A percentile compares a stretch with the other conserved stretches of the same genome.
phyloP scores from a whole-genome alignment of 2,888 invertebrate species.

The Melanophora roralis region DNA sequence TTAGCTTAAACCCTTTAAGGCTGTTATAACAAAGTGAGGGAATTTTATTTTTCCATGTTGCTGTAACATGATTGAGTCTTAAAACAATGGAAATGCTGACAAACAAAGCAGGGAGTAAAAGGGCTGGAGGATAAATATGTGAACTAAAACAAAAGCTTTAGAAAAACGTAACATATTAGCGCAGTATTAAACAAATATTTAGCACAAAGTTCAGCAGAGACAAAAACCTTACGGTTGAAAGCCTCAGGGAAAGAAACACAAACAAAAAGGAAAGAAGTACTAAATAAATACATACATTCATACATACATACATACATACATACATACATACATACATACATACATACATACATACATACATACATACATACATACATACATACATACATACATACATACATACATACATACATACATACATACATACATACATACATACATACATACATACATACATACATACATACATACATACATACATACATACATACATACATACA shows the following conservation, averaged over 20 bases:
- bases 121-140: neutral
- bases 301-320: too few species aligned
- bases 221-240: slow-evolving; percentile 60
- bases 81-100: slow-evolving; percentile 34
- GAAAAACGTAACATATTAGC: slow-evolving; percentile 54
- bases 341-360: too few species aligned
- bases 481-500: too few species aligned
- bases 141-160: slow-evolving; percentile 51
- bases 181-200: slow-evolving; percentile 61
- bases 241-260: slow-evolving; percentile 12
- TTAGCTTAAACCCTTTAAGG: slow-evolving; percentile 50
- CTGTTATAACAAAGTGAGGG: slow-evolving; percentile 30
- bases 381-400: too few species aligned
- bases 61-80: slow-evolving; percentile 26
- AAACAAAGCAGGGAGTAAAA: slow-evolving; percentile 27
- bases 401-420: too few species aligned
- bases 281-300: neutral
- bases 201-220: slow-evolving; percentile 61
- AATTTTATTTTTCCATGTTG: slow-evolving; percentile 1
- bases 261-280: neutral
- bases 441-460: too few species aligned
- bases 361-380: too few species aligned
- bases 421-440: too few species aligned
- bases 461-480: too few species aligned
- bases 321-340: too few species aligned